phyloP scores from a whole-genome alignment of 1,140 invertebrate species.

The Eueides isabella region DNA sequence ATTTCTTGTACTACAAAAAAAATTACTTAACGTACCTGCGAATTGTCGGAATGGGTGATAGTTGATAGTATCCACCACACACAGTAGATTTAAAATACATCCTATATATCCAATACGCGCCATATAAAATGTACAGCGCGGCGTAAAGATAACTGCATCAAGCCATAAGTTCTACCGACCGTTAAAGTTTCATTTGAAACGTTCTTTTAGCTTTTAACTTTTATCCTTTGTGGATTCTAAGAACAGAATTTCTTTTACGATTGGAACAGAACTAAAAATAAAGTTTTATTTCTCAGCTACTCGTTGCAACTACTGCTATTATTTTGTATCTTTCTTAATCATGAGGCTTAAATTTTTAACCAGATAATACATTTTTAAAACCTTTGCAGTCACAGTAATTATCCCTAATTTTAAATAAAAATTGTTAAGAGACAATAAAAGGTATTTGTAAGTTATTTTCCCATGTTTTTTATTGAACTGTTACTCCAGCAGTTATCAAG shows the following conservation, averaged over 20 bases:
- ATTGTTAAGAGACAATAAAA: too few species aligned
- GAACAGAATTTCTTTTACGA: conserved; percentile 34
- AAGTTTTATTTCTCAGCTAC: conserved; percentile 26
- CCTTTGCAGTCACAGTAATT: too few species aligned
- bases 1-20: too few species aligned
- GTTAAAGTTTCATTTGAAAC: conserved; percentile 33
- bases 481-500: too few species aligned
- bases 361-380: not conserved
- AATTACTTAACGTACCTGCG: too few species aligned
- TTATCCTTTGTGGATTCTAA: conserved; percentile 33
- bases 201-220: conserved; percentile 35
- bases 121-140: conserved; percentile 75
- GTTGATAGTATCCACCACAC: too few species aligned
- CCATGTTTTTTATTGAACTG: too few species aligned
- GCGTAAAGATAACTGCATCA: conserved; percentile 32
- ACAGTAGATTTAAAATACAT: not conserved
- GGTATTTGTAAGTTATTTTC: too few species aligned
- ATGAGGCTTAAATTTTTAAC: conserved; percentile 9
- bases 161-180: conserved; percentile 24
- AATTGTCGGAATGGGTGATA: too few species aligned
- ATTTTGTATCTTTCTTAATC: conserved; percentile 9
- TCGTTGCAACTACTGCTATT: conserved; percentile 13
- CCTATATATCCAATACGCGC: not conserved
- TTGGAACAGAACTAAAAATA: conserved; percentile 22
- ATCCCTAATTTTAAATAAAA: too few species aligned